A percentile compares a stretch with the other conserved stretches of the same genome.
phyloP scores from a whole-genome alignment of 2,888 invertebrate species.

The Pecten maximus region DNA sequence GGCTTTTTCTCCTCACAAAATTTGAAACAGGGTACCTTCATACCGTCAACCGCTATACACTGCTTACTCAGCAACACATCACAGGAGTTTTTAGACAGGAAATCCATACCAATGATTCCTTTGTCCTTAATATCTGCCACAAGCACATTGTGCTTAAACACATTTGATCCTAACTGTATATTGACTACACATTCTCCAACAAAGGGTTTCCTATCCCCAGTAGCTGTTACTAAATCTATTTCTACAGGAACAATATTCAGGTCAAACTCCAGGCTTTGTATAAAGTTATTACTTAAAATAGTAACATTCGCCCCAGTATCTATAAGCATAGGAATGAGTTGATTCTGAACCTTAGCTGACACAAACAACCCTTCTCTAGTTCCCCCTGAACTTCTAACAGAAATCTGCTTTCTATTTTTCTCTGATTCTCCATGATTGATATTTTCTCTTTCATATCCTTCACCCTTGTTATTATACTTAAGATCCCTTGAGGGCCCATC shows the following conservation, averaged over 20 bases:
- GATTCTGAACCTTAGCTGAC: neutral
- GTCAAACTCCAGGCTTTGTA: neutral
- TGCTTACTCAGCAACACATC: neutral
- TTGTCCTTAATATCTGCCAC: neutral
- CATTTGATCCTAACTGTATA: neutral
- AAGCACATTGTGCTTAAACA: neutral
- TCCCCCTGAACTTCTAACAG: neutral
- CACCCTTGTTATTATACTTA: too few species aligned
- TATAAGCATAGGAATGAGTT: neutral
- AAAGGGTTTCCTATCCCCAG: too few species aligned
- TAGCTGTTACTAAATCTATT: neutral
- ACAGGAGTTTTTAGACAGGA: neutral
- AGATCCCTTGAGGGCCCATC: neutral
- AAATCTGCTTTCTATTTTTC: neutral
- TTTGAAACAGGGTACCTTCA: neutral
- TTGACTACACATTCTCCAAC: neutral
- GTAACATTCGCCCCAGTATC: neutral
- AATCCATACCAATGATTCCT: neutral
- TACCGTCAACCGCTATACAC: neutral
- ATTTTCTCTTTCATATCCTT: neutral
- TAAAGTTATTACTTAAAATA: neutral
- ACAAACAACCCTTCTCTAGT: neutral
- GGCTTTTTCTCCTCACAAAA: too few species aligned
- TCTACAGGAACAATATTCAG: neutral
- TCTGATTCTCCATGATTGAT: too few species aligned